A percentile compares a stretch with the other conserved stretches of the same genome.
Conservation (phyloP, 2,113 vertebrate species). For the Colaptes auratus region DNA sequence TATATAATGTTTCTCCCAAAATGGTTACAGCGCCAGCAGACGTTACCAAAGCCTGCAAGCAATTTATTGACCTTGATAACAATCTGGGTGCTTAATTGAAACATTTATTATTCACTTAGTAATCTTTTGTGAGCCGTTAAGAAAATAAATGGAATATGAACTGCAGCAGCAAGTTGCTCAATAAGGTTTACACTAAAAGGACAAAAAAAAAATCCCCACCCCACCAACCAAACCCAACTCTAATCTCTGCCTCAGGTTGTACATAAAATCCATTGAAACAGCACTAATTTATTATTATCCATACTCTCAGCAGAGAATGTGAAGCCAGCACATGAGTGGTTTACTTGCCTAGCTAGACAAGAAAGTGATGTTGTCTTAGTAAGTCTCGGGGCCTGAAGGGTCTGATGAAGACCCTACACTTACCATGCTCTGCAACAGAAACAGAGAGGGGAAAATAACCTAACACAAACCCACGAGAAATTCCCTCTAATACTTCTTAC, state of each 20-base stretch:
- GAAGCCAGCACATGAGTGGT: background rate
- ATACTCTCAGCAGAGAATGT: background rate
- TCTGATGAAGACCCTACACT: background rate
- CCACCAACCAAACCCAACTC: background rate
- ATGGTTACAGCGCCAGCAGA: background rate
- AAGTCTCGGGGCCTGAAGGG: background rate
- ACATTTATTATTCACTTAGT: conserved; percentile 26
- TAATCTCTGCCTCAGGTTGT: conserved; percentile 39
- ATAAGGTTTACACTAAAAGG: conserved; percentile 13
- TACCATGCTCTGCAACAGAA: background rate
- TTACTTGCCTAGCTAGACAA: background rate
- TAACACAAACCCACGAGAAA: background rate
- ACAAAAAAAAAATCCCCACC: background rate
- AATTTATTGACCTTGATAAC: conserved; percentile 48
- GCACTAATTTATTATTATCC: background rate
- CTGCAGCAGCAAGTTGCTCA: conserved; percentile 15
- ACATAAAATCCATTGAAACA: conserved; percentile 21
- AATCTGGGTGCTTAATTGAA: conserved; percentile 56
- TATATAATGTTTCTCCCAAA: background rate
- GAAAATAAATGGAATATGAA: conserved; percentile 46
- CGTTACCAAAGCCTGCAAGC: background rate
- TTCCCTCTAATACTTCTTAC: background rate
- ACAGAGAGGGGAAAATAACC: background rate
- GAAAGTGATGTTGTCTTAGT: background rate
- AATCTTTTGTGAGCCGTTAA: conserved; percentile 26